Percentiles rank a stretch among this genome's conserved stretches.
These are phyloP conservation scores for Aporophyla nigra DNA, from an alignment of 2,888 invertebrate genomes.

Conservation along the genomic window DNA sequence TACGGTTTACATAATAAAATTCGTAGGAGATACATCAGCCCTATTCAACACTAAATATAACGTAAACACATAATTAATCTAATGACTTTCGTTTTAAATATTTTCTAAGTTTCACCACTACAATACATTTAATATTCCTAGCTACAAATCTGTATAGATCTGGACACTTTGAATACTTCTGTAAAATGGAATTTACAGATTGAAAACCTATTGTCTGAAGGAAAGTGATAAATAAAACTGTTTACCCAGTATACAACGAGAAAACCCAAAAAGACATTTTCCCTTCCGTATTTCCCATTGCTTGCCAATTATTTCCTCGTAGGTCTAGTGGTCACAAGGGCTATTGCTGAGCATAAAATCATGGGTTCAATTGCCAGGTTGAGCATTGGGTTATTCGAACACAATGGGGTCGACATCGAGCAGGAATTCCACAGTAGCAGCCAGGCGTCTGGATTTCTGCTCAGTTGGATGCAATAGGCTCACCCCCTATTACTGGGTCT, in stretches of 20 bases:
- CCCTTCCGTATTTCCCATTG: neutral
- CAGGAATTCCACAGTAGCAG: neutral
- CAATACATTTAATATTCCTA: neutral
- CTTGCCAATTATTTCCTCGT: neutral
- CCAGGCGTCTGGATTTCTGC: neutral
- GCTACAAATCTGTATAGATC: neutral
- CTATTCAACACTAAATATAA: slow-evolving; percentile 23
- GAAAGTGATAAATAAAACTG: neutral
- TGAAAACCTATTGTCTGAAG: neutral
- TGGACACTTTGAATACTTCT: too few relatives aligned
- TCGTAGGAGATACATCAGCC: slow-evolving; percentile 13
- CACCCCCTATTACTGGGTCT: neutral
- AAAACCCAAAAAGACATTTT: neutral
- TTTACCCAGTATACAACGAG: neutral
- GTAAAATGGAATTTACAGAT: too few relatives aligned
- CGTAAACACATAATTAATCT: neutral
- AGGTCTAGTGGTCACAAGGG: neutral
- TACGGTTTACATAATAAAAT: slow-evolving; percentile 49
- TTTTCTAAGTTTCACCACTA: neutral
- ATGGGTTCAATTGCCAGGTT: neutral
- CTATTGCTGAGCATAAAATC: neutral
- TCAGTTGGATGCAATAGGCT: neutral
- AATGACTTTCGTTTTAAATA: neutral
- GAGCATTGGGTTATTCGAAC: neutral
- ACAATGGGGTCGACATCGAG: neutral